Evolutionary conservation across 2,113 vertebrate genomes (phyloP).

Genomic region (Ailurus styani): DNA sequence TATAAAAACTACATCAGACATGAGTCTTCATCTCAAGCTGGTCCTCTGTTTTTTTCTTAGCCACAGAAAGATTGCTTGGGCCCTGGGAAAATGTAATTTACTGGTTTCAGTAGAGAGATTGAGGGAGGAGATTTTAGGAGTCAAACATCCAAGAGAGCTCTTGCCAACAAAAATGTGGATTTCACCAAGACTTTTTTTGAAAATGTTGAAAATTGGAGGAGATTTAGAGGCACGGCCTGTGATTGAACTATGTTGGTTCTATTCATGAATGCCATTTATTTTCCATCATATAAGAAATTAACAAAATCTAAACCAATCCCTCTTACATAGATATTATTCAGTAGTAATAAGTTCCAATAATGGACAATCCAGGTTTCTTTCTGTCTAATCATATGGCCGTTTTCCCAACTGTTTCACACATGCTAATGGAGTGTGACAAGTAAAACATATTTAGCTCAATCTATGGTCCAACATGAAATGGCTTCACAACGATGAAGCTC

Average conservation of each 20-base stretch:
- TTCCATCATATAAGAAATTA: slow-evolving; percentile 64
- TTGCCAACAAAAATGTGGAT: not conserved
- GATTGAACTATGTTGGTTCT: slow-evolving; percentile 19
- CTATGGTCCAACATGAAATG: slow-evolving; percentile 74
- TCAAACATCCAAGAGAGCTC: not conserved
- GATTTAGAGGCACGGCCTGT: slow-evolving; percentile 57
- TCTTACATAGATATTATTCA: slow-evolving; percentile 70
- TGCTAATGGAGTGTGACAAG: slow-evolving; percentile 79
- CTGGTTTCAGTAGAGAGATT: not conserved
- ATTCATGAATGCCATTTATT: slow-evolving; percentile 15
- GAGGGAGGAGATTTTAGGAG: not conserved
- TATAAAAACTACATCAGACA: not conserved
- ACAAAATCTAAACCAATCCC: slow-evolving; percentile 65
- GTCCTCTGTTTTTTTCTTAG: not conserved
- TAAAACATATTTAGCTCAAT: slow-evolving; percentile 73
- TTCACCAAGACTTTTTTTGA: not conserved
- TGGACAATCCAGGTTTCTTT: slow-evolving; percentile 79
- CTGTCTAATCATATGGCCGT: slow-evolving; percentile 74
- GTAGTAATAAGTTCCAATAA: slow-evolving; percentile 78
- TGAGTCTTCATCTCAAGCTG: not conserved
- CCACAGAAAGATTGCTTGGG: not conserved
- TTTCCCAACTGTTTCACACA: slow-evolving; percentile 78
- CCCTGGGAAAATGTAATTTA: not conserved
- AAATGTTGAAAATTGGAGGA: slow-evolving; percentile 63
- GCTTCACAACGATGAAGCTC: slow-evolving; percentile 72